Evolutionary conservation across 2,797 vertebrate genomes (phyloP), one percentile per base, ranked within the genome.

Genomic region (Hippocampus kuda): DNA sequence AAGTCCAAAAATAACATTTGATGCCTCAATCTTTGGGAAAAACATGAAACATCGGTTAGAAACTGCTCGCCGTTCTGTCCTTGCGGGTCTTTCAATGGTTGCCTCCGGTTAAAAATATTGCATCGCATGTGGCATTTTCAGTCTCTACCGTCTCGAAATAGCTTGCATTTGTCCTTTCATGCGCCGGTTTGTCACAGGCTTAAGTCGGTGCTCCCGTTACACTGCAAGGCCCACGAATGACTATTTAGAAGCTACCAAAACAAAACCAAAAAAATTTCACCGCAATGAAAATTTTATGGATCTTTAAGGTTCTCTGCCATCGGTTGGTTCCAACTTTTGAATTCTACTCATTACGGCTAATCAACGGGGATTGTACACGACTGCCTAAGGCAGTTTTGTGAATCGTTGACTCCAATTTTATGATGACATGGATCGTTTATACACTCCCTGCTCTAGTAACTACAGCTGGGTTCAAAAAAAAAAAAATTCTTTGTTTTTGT

Each of bases 51-150:
- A 38, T 56, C 53, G 54, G 62, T 65, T 61, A 20, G 65, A 44
- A 72, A 69, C 69, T 67, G 68, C 74, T 69, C n/a, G 65, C 72
- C 51, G 16, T 71, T 72, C 59, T 18, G 34, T 61, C 59, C 30
- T 61, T 61, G 56, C 15, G 24, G 54, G 4, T 57, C 54, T 57
- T 57, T n/a, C 4, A 57, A 57, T 57, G 54, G 12, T 57, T 26
- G 54, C 11, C 12, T 57, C 4, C 5, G 5, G 54, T 57, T 59
- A 27, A 59, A 59, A 59, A 59, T 59, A 59, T 59, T 16, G 59
- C 27, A 60, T 60, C 34, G 30, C 10, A 41, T 26, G 63, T 46
- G 16, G 24, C 42, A 26, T 46, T 48, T 46, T 44, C 42, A 46
- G n/a, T 13, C 63, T 9, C n/a, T 15, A 7, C 63, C 18, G 42